Conservation (phyloP, 2,797 vertebrate species). For the Darevskia mixta region DNA sequence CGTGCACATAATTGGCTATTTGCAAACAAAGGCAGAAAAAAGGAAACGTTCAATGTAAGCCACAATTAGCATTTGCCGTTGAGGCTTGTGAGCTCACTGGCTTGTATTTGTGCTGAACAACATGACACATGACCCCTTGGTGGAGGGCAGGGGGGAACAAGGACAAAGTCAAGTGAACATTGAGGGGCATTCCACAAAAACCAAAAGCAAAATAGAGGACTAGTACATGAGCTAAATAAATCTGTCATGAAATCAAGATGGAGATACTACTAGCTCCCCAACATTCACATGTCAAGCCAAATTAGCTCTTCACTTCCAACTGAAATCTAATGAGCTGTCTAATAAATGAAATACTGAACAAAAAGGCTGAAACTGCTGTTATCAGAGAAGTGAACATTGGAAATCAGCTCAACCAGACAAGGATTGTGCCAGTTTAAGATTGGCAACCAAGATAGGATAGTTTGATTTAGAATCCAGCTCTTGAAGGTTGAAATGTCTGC, state of each 20-base stretch:
- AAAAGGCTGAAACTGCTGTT: background rate
- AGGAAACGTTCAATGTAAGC: constrained; percentile 57
- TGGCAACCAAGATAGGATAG: background rate
- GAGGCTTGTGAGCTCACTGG: constrained; percentile 33
- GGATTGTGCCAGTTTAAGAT: background rate
- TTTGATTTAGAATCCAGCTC: background rate
- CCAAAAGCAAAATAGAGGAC: background rate
- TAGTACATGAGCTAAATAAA: background rate
- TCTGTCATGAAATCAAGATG: background rate
- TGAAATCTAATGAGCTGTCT: background rate
- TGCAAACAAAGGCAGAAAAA: constrained; percentile 61
- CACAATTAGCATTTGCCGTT: constrained; percentile 41
- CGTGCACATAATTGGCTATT: constrained; percentile 64
- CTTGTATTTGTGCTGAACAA: constrained; percentile 21
- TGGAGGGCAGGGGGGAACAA: constrained; percentile 9
- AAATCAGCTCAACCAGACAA: background rate
- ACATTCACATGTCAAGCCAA: background rate
- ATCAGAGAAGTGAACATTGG: background rate
- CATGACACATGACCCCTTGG: constrained; percentile 4
- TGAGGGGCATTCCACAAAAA: background rate
- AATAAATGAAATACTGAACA: background rate
- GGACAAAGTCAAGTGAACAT: constrained; percentile 7
- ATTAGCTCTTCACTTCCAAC: background rate
- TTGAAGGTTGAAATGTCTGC: background rate
- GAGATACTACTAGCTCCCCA: background rate